A percentile compares a stretch with the other conserved stretches of the same genome.
Conservation (phyloP, 1,140 invertebrate species). For the Metaphire vulgaris region DNA sequence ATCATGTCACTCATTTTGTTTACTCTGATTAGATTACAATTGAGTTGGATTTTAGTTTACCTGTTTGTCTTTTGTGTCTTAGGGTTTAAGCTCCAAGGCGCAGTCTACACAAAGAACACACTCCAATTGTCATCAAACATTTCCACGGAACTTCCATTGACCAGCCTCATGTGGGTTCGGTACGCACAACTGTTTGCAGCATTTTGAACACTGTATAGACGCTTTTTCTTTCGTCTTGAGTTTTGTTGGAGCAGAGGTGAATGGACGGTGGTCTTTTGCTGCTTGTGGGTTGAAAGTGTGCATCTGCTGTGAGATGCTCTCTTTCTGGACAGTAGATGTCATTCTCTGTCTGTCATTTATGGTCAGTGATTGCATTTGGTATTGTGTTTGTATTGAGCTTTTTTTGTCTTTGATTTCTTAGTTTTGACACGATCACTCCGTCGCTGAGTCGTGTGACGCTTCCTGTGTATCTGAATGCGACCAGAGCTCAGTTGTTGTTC, state of each 20-base stretch:
- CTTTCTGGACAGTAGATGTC: background rate
- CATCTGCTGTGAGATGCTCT: too few relatives aligned
- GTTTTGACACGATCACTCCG: constrained; percentile 51
- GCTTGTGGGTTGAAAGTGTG: too few relatives aligned
- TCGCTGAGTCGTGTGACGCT: too few relatives aligned
- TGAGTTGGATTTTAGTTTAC: too few relatives aligned
- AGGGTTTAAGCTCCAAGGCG: constrained; percentile 89
- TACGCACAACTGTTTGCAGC: constrained; percentile 34
- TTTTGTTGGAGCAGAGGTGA: background rate
- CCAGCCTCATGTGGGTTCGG: constrained; percentile 78
- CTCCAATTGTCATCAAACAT: constrained; percentile 86
- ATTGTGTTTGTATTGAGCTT: too few relatives aligned
- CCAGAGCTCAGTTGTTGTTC: constrained; percentile 86
- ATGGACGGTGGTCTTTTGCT: background rate
- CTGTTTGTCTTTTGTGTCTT: constrained; percentile 28
- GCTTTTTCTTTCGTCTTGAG: background rate
- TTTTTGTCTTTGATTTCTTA: constrained; percentile 11
- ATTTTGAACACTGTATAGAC: too few relatives aligned
- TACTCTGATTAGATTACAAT: too few relatives aligned
- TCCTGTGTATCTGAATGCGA: too few relatives aligned
- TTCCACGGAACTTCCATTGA: constrained; percentile 83
- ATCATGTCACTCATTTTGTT: too few relatives aligned
- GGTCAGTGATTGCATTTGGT: too few relatives aligned
- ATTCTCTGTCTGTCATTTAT: background rate
- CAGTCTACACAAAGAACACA: constrained; percentile 81